Evolutionary conservation across 2,797 vertebrate species (phyloP).

Genomic region (Periparus ater): DNA sequence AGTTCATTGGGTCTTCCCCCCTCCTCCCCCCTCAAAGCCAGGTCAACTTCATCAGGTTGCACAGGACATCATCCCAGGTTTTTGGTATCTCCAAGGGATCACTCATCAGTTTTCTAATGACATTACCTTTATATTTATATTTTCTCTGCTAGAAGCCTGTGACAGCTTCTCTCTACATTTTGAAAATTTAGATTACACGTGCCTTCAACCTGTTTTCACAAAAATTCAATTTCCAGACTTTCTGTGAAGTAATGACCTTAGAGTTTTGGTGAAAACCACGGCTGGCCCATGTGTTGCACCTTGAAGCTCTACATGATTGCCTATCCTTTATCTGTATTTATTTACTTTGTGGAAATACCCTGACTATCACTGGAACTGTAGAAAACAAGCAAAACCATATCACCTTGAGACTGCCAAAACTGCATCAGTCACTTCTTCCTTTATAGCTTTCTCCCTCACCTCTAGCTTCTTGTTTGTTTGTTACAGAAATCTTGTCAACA

Average conservation of each 20-base stretch:
- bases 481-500: neutral
- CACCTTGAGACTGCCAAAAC: neutral
- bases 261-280: neutral
- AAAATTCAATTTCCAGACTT: neutral
- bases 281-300: neutral
- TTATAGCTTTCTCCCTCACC: neutral
- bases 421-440: neutral
- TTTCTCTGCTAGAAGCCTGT: neutral
- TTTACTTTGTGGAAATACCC: neutral
- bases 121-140: neutral
- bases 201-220: neutral
- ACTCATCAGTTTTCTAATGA: neutral
- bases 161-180: neutral
- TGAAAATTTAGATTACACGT: neutral
- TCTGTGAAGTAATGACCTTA: neutral
- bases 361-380: neutral
- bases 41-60: neutral
- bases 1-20: neutral
- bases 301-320: neutral
- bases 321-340: neutral
- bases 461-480: neutral
- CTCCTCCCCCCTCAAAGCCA: rapidly evolving
- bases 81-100: neutral
- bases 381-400: neutral
- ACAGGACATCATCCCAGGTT: neutral